Evolutionary conservation across 2,113 vertebrate species (phyloP).

Genomic region (Nothoprocta pentlandii): DNA sequence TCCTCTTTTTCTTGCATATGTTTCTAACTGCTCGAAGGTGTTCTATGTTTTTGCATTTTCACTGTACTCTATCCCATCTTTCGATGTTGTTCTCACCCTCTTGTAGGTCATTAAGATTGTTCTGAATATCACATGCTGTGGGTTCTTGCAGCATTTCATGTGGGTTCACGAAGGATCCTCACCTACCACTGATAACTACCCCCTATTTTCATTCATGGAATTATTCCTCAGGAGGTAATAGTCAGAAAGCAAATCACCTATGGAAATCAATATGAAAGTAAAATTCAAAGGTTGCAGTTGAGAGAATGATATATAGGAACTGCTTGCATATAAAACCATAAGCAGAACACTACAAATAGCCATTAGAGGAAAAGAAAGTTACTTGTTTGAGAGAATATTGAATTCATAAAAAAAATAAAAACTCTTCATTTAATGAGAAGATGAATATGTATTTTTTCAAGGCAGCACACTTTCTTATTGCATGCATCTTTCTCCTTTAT

Average conservation of each 20-base stretch:
- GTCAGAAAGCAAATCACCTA: conserved; percentile 56
- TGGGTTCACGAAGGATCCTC: conserved; percentile 12
- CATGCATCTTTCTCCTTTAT: neutral
- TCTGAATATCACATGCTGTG: neutral
- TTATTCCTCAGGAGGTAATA: conserved; percentile 57
- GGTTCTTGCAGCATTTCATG: neutral
- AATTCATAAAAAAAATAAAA: conserved; percentile 25
- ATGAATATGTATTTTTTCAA: neutral
- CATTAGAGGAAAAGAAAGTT: conserved; percentile 24
- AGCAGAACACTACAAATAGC: neutral
- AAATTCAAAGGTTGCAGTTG: conserved; percentile 39
- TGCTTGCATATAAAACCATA: conserved; percentile 9
- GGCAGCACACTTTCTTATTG: neutral
- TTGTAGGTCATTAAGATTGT: conserved; percentile 3
- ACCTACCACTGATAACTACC: conserved; percentile 6
- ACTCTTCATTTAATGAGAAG: neutral
- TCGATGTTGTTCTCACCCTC: neutral
- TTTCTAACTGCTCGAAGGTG: neutral
- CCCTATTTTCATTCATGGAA: conserved; percentile 56
- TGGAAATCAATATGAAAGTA: conserved; percentile 61
- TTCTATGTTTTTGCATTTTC: neutral
- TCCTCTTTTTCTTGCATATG: neutral
- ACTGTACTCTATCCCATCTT: neutral
- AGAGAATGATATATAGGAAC: conserved; percentile 24
- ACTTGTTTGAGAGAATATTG: conserved; percentile 30